Conservation (phyloP, 2,888 invertebrate species). For the Meganola albula region DNA sequence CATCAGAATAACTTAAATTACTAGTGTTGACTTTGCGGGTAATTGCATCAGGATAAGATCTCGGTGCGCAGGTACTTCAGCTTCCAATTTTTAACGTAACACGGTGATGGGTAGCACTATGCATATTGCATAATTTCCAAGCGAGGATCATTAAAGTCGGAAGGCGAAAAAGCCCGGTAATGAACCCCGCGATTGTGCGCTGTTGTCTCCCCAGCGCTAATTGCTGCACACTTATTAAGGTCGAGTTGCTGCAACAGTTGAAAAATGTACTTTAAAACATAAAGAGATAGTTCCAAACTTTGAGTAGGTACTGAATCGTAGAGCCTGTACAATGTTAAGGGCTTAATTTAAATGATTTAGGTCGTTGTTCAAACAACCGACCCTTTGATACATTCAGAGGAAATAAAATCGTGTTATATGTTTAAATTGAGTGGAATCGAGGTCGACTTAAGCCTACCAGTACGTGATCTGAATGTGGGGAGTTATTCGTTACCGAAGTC, state of each 20-base stretch:
- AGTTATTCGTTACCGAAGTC: conserved; percentile 19
- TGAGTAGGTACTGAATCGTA: conserved; percentile 18
- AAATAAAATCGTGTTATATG: conserved; percentile 44
- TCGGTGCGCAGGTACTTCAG: too few species aligned
- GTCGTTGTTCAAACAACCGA: conserved; percentile 19
- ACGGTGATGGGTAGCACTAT: too few species aligned
- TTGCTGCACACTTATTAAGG: conserved; percentile 57
- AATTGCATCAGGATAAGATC: too few species aligned
- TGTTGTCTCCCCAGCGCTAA: conserved; percentile 48
- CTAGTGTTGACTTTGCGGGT: conserved; percentile 18
- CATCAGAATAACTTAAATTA: conserved; percentile 31
- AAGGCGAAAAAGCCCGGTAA: conserved; percentile 40
- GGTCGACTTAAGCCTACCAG: conserved; percentile 38
- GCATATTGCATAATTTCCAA: conserved; percentile 32
- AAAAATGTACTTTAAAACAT: conserved; percentile 42
- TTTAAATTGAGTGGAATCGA: conserved; percentile 47
- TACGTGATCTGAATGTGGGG: conserved; percentile 40
- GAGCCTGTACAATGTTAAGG: conserved; percentile 12
- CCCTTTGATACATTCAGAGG: conserved; percentile 31
- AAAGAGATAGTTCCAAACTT: conserved; percentile 25
- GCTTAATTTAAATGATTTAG: conserved; percentile 15
- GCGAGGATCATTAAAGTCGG: conserved; percentile 44
- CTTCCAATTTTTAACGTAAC: conserved; percentile 22
- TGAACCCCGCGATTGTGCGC: conserved; percentile 39
- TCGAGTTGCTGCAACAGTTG: conserved; percentile 42